Evolutionary conservation across 2,888 invertebrate genomes (phyloP).

Genomic region (Orthonychiurus folsomi): DNA sequence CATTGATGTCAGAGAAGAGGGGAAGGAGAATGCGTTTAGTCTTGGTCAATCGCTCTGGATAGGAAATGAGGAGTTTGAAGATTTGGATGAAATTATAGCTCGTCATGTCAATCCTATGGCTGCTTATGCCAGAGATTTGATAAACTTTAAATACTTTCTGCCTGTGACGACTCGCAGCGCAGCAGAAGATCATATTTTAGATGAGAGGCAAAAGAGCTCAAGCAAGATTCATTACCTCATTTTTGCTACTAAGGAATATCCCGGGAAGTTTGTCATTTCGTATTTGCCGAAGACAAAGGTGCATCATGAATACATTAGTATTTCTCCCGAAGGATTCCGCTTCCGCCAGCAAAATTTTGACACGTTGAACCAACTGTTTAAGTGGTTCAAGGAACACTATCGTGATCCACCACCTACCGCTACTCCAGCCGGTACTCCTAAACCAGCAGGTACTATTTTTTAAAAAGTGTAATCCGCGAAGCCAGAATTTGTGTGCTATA

Average conservation of each 20-base stretch:
- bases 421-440: conserved; percentile 28
- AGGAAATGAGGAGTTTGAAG: conserved; percentile 83
- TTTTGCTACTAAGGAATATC: conserved; percentile 70
- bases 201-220: conserved; percentile 79
- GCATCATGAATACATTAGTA: conserved; percentile 83
- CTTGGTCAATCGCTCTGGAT: conserved; percentile 82
- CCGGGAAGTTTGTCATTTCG: conserved; percentile 87
- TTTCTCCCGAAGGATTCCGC: conserved; percentile 84
- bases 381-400: conserved; percentile 98
- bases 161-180: conserved; percentile 69
- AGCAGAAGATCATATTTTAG: conserved; percentile 75
- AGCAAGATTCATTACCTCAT: conserved; percentile 82
- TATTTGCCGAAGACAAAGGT: conserved; percentile 79
- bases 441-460: conserved; percentile 31
- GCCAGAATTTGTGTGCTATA: too few species aligned
- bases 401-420: conserved; percentile 38
- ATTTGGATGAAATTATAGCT: conserved; percentile 97
- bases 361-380: conserved; percentile 66
- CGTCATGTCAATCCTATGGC: conserved; percentile 96
- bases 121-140: conserved; percentile 76
- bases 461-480: too few species aligned
- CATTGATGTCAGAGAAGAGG: conserved; percentile 89
- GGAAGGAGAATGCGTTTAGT: conserved; percentile 92
- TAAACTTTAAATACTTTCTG: conserved; percentile 83
- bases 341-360: conserved; percentile 84